Evolutionary conservation across 1,140 invertebrate genomes (phyloP), one percentile per base, ranked within the genome.

Genomic region (Plutomurus gul): DNA sequence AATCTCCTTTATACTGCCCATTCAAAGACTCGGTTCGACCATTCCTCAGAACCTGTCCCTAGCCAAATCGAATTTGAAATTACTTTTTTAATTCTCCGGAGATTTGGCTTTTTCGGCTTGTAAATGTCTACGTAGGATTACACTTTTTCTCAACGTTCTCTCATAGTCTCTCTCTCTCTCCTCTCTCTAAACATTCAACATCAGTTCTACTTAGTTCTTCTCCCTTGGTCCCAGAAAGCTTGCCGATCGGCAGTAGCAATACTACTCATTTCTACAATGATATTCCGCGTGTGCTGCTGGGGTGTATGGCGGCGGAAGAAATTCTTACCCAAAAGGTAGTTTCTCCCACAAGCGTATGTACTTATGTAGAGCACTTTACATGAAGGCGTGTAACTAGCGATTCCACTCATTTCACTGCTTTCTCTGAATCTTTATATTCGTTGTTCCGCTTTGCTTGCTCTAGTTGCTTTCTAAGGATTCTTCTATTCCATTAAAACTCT

Each of bases 11-110:
- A 72, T 60, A 79, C 77, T 75, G 77, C 18, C 65, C 73, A 80
- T 80, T 80, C 20, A 80, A 80, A 80, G 51, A 40, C 47, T 75
- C 72, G 27, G 56, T 56, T 79, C 49, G 78, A 30, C 78, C 72
- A 79, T 75, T 79, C 51, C 72, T 70, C 51, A 65, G 72, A 75
- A 75, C 78, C 73, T 80, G 75, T 80, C 73, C 75, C 56, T 80
- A 76, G 33, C 33, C 79, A 77, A 76, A 80, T 80, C 79, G 79
- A 80, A 80, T 77, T 80, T 73, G 79, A 77, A 80, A 80, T 80
- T 80, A 80, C 79, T 80, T 80, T n/a, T n/a, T 80, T 80, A 80
- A 80, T 80, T 77, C 79, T 80, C 79, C 39, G 10, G 75, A 77
- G 79, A 77, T 72, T 77, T 56, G 18, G 18, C 51, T 79, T 73